Evolutionary conservation across 1,140 invertebrate species (phyloP).

Genomic region (Mesaphorura yosii): DNA sequence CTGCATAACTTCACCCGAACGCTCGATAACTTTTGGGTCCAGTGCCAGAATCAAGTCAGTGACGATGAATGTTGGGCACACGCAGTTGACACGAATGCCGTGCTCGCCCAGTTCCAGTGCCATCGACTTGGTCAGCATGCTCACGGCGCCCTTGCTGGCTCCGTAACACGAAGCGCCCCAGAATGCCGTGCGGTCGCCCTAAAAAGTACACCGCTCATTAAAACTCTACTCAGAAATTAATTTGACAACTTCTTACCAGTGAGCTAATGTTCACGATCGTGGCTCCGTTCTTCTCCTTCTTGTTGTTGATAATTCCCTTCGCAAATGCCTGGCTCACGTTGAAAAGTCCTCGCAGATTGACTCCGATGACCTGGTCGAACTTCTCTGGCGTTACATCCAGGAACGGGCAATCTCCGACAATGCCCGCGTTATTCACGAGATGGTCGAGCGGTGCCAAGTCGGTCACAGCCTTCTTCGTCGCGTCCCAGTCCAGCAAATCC

Average conservation of each 20-base stretch:
- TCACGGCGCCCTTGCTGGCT: constrained; percentile 5
- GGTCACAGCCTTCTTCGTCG: not conserved
- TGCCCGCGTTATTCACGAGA: constrained; percentile 22
- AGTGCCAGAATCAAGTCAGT: too few species aligned
- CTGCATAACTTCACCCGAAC: too few species aligned
- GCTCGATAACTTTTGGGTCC: too few species aligned
- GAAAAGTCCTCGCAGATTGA: not conserved
- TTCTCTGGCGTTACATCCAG: not conserved
- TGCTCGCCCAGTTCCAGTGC: constrained; percentile 9
- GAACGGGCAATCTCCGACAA: not conserved
- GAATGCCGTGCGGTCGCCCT: too few species aligned
- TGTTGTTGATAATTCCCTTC: not conserved
- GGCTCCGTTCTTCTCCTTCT: too few species aligned
- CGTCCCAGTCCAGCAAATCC: constrained; percentile 16
- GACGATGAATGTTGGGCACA: constrained; percentile 6
- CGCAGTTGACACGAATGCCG: constrained; percentile 9
- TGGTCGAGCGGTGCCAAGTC: constrained; percentile 8
- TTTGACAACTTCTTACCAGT: too few species aligned
- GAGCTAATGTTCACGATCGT: too few species aligned
- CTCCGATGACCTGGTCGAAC: not conserved
- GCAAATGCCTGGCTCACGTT: not conserved
- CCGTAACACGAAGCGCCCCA: not conserved
- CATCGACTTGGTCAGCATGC: constrained; percentile 16
- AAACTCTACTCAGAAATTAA: too few species aligned
- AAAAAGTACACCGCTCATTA: too few species aligned